A percentile compares a stretch with the other conserved stretches of the same genome.
These are phyloP conservation scores for Odontophorus gujanensis DNA, from an alignment of 2,113 vertebrate genomes.

Conservation along the genomic window DNA sequence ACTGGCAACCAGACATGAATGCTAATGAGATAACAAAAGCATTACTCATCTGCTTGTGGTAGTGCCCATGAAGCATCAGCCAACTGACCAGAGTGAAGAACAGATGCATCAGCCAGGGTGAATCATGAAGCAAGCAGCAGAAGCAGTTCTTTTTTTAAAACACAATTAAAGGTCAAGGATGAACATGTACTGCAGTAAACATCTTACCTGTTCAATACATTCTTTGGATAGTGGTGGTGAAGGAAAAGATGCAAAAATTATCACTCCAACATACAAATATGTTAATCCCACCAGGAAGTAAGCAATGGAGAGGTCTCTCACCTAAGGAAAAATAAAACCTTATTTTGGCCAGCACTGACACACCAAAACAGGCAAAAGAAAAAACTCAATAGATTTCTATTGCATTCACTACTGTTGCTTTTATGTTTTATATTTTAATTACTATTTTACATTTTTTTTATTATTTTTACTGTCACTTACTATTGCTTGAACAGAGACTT, in stretches of 20 bases:
- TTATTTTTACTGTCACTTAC: neutral
- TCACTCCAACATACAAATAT: conserved; percentile 91
- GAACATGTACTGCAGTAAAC: neutral
- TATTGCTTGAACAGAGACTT: neutral
- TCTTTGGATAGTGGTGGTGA: conserved; percentile 92
- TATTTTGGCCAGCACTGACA: neutral
- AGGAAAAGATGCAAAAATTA: conserved; percentile 94
- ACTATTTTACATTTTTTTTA: neutral
- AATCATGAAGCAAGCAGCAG: neutral
- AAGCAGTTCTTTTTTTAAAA: neutral
- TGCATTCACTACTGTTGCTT: neutral
- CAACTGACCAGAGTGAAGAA: neutral
- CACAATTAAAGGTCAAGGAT: neutral
- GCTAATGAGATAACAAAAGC: neutral
- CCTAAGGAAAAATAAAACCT: conserved; percentile 75
- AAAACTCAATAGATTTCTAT: neutral
- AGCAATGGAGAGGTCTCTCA: conserved; percentile 94
- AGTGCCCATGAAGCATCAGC: neutral
- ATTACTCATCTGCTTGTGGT: neutral
- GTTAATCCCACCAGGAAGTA: conserved; percentile 93
- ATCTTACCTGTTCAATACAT: conserved; percentile 92
- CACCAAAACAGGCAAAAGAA: neutral
- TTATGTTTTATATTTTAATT: neutral
- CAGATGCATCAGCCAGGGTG: neutral
- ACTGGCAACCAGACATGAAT: neutral